Percentiles rank a stretch among this genome's conserved stretches.
Conservation (phyloP, 2,797 vertebrate genomes). For the Alcedo atthis region DNA sequence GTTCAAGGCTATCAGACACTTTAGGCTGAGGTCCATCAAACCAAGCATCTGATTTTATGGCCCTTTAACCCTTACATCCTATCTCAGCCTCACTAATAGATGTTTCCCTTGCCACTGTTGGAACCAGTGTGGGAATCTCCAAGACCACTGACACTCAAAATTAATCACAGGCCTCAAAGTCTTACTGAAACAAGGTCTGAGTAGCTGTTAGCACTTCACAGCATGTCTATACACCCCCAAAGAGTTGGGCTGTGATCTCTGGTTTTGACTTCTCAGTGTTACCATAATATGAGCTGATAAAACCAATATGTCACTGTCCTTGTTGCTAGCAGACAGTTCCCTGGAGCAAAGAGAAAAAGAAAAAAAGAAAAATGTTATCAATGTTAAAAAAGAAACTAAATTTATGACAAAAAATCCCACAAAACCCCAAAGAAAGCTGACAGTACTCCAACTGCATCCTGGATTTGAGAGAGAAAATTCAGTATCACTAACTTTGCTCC, state of each 20-base stretch:
- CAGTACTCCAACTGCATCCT: not conserved
- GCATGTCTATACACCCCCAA: not conserved
- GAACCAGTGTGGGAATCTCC: not conserved
- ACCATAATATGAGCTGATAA: not conserved
- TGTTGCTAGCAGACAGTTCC: not conserved
- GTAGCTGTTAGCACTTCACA: not conserved
- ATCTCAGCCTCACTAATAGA: not conserved
- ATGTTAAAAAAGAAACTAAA: not conserved
- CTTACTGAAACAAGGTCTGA: not conserved
- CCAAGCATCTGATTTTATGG: not conserved
- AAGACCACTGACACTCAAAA: not conserved
- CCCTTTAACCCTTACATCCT: not conserved
- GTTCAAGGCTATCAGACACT: not conserved
- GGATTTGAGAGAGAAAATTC: not conserved
- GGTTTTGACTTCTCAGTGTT: not conserved
- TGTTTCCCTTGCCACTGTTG: not conserved
- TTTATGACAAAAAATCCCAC: not conserved
- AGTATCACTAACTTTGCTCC: not conserved
- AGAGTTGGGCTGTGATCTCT: not conserved
- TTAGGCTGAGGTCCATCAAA: not conserved
- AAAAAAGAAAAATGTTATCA: not conserved
- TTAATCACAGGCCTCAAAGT: not conserved
- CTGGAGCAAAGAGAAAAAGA: constrained; percentile 3
- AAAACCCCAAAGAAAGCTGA: not conserved
- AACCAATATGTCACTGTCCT: not conserved